These are phyloP conservation scores for Macroramphosus scolopax DNA, from an alignment of 2,797 vertebrate genomes.

Conservation along the genomic window DNA sequence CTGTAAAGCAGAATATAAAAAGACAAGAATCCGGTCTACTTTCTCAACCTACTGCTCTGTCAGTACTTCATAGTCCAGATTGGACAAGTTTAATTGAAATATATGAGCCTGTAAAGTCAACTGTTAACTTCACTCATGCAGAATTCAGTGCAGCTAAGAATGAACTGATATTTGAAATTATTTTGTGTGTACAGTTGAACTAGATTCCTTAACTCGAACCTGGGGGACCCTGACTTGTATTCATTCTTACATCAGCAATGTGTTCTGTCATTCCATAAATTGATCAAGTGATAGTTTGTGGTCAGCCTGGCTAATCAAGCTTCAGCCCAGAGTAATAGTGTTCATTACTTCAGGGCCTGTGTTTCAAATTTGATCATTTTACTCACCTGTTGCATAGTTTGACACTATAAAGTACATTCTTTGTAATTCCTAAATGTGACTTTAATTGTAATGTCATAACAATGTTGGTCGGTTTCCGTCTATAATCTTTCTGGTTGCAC, in stretches of 20 bases:
- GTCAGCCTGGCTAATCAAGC: background rate
- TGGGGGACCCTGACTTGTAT: too few species aligned
- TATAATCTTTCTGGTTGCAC: background rate
- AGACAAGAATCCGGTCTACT: background rate
- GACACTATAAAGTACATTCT: conserved; percentile 1
- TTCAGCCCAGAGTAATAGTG: conserved; percentile 10
- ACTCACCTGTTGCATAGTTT: conserved; percentile 1
- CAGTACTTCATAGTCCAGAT: conserved; percentile 1
- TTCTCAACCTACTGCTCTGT: background rate
- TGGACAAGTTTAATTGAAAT: background rate
- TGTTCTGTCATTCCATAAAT: conserved; percentile 20
- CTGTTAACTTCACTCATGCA: too few species aligned
- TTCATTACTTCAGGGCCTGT: conserved; percentile 2
- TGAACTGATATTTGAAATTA: too few species aligned
- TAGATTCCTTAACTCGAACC: background rate
- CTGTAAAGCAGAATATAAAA: background rate
- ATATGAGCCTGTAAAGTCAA: too few species aligned
- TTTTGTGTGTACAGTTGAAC: too few species aligned
- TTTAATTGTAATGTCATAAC: background rate
- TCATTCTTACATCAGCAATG: background rate
- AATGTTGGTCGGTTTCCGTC: background rate
- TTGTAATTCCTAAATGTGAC: conserved; percentile 1
- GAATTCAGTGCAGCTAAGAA: conserved; percentile 1
- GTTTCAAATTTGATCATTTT: background rate
- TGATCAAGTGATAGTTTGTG: background rate